phyloP scores from a whole-genome alignment of 2,113 vertebrate species.

The Oceanodroma tethys region DNA sequence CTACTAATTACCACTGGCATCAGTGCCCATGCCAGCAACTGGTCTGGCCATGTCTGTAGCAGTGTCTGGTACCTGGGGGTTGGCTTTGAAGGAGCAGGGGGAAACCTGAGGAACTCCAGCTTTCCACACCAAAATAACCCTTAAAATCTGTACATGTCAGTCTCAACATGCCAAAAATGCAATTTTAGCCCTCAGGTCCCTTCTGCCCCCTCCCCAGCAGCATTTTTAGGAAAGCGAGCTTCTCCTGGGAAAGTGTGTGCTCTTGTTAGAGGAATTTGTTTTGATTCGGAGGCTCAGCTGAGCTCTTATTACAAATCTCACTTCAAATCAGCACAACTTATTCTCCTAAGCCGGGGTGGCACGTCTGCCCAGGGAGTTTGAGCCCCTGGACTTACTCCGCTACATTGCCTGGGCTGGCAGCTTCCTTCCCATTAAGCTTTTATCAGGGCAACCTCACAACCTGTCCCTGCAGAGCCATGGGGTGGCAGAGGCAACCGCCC shows the following conservation, averaged over 20 bases:
- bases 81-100: not conserved
- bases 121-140: not conserved
- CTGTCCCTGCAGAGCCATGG: fast-evolving
- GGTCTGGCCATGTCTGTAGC: not conserved
- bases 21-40: fast-evolving
- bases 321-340: not conserved
- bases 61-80: not conserved
- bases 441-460: not conserved
- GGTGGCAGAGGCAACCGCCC: too few relatives aligned
- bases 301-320: not conserved
- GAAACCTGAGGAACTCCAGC: not conserved
- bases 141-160: not conserved
- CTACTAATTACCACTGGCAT: not conserved
- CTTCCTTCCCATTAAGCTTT: not conserved
- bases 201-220: not conserved
- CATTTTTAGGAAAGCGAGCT: not conserved
- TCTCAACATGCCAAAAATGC: not conserved
- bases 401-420: fast-evolving
- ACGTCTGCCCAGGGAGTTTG: not conserved
- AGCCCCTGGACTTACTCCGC: not conserved
- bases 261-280: not conserved
- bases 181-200: not conserved
- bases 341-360: not conserved
- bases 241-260: not conserved
- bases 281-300: fast-evolving